Base-by-base conservation (phyloP, 1,140 invertebrate species). In the Antheraea mylitta region DNA sequence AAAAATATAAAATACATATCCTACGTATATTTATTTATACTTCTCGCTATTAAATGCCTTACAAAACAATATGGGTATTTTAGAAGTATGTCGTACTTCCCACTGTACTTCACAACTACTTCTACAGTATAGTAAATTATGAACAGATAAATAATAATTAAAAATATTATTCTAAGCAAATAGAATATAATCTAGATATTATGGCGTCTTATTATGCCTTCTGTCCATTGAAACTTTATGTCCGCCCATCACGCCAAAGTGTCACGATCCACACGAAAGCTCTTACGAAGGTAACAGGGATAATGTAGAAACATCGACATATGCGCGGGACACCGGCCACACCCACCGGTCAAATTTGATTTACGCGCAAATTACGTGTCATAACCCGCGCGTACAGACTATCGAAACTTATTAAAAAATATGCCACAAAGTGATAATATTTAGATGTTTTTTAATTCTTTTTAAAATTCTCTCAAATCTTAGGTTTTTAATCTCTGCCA, bases 261-360 rank as follows among this genome's bases (percentile, higher is more conserved):
- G 83, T 81, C 78, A 77, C 79, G 75, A 53, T 53, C 85, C 84
- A 84, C 86, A 85, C 82, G 83, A 88, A 84, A 85, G 81, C 85
- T 86, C 87, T 88, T 71, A 81, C 75, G 81, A 79, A 77, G 64
- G 71, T 70, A 83, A 80, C 87, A 89, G 86, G 9, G 19, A 61
- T 22, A 13, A 30, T 61, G 60, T 61, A 61, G 60, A 88, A 89
- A 89, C 77, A 82, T 79, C 82, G 87, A 80, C 90, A 92, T 92
- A 92, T 92, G 90, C 74, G 83, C 81, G 69, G 85, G 90, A 91
- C 90, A 81, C 72, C 67, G 70, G 45, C 79, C 82, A 67, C 89
- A 81, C 89, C 90, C 82, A 88, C 85, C 81, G 83, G 87, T 91
- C 87, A 89, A 91, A 91, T 91, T 91, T 92, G 88, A 92, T 92